A percentile compares a stretch with the other conserved stretches of the same genome.
These are phyloP conservation scores for Stenurella melanura DNA, from an alignment of 2,888 invertebrate species.

Conservation along the genomic window DNA sequence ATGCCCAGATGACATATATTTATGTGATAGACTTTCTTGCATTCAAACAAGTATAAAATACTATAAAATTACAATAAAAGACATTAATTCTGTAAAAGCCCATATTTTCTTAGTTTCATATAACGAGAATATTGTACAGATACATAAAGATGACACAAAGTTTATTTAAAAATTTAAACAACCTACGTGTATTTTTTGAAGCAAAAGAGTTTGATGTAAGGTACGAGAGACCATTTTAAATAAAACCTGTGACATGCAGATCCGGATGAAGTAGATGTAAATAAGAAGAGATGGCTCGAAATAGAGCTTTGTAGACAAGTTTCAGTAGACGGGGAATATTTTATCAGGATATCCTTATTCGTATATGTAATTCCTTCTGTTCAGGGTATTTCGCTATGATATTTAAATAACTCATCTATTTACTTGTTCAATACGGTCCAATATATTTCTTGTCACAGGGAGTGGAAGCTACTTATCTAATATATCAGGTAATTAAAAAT, in stretches of 20 bases:
- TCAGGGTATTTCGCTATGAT: background rate
- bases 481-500: too few relatives aligned
- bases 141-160: background rate
- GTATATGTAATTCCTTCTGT: background rate
- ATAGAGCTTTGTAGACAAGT: slow-evolving; percentile 10
- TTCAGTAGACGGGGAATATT: slow-evolving; percentile 13
- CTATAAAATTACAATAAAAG: too few relatives aligned
- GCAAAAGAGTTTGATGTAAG: background rate
- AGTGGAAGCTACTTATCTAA: too few relatives aligned
- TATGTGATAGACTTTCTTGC: too few relatives aligned
- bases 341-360: background rate
- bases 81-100: background rate
- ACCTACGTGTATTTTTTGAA: background rate
- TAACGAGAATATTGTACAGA: background rate
- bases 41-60: too few relatives aligned
- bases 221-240: slow-evolving; percentile 4
- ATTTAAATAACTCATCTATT: background rate
- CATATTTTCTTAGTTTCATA: background rate
- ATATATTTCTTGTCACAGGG: too few relatives aligned
- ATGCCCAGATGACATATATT: too few relatives aligned
- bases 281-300: slow-evolving; percentile 20
- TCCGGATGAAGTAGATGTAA: slow-evolving; percentile 18
- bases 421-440: background rate
- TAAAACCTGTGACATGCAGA: slow-evolving; percentile 23
- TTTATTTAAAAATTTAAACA: background rate